A percentile compares a stretch with the other conserved stretches of the same genome.
Evolutionary conservation across 2,797 vertebrate genomes (phyloP).

Genomic region (Characodon lateralis): DNA sequence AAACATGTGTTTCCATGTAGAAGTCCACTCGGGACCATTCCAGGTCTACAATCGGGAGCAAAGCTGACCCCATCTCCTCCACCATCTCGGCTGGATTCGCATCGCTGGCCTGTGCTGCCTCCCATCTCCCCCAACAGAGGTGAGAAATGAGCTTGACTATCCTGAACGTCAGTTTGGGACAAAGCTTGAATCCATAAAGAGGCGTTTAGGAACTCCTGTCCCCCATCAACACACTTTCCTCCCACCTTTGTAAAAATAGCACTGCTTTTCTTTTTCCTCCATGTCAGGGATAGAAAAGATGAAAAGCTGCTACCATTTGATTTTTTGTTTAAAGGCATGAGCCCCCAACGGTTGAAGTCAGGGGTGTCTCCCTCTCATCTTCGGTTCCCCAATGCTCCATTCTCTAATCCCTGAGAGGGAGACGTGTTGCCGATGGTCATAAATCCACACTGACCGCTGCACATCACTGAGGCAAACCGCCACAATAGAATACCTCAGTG

Average conservation of each 20-base stretch:
- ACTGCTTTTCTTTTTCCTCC: slow-evolving; percentile 84
- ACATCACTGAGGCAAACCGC: slow-evolving; percentile 57
- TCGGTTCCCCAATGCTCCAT: slow-evolving; percentile 53
- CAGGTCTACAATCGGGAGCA: slow-evolving; percentile 26
- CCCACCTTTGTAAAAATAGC: slow-evolving; percentile 87
- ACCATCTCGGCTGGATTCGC: slow-evolving; percentile 73
- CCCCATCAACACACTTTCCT: slow-evolving; percentile 81
- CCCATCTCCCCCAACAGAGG: slow-evolving; percentile 85
- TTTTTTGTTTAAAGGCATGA: slow-evolving; percentile 86
- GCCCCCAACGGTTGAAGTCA: slow-evolving; percentile 80
- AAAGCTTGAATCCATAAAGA: slow-evolving; percentile 79
- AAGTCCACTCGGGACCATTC: slow-evolving; percentile 49
- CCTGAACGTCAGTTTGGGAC: slow-evolving; percentile 60
- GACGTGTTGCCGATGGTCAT: slow-evolving; percentile 77
- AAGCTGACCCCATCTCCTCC: slow-evolving; percentile 67
- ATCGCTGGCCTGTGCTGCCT: slow-evolving; percentile 77
- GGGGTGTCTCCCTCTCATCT: slow-evolving; percentile 73
- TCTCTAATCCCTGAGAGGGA: slow-evolving; percentile 67
- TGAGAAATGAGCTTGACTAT: slow-evolving; percentile 82
- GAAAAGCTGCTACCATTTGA: slow-evolving; percentile 91
- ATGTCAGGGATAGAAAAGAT: slow-evolving; percentile 76
- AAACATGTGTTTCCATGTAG: slow-evolving; percentile 41
- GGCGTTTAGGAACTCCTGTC: slow-evolving; percentile 85
- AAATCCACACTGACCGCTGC: slow-evolving; percentile 80
- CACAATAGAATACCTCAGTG: slow-evolving; percentile 75